Evolutionary conservation across 2,888 invertebrate species (phyloP).

Genomic region (Coleophora flavipennella): DNA sequence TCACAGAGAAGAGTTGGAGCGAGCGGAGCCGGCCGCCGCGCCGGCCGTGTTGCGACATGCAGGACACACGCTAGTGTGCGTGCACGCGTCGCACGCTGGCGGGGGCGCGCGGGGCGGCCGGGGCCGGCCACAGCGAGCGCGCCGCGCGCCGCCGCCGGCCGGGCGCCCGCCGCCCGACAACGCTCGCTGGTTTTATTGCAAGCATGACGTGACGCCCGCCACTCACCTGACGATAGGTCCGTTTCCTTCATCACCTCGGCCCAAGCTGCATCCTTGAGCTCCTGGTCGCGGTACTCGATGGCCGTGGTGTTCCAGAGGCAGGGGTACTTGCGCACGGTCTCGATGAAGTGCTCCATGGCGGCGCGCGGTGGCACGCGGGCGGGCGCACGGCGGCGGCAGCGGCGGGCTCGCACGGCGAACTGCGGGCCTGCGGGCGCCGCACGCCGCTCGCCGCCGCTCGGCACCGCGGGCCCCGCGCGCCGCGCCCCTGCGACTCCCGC

Average conservation of each 20-base stretch:
- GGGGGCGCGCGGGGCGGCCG: background rate
- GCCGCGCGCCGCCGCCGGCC: slow-evolving; percentile 29
- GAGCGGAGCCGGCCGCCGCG: too few relatives aligned
- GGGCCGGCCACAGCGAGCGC: slow-evolving; percentile 22
- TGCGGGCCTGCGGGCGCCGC: slow-evolving; percentile 15
- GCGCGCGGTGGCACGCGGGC: slow-evolving; percentile 8
- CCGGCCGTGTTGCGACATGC: too few relatives aligned
- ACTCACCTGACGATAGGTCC: slow-evolving; percentile 55
- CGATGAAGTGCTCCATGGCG: slow-evolving; percentile 60
- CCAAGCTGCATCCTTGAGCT: slow-evolving; percentile 66
- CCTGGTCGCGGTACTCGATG: slow-evolving; percentile 65
- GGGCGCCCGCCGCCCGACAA: slow-evolving; percentile 42
- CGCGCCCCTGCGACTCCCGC: slow-evolving; percentile 13
- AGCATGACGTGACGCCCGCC: slow-evolving; percentile 10
- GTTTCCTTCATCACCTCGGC: slow-evolving; percentile 63
- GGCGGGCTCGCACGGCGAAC: slow-evolving; percentile 18
- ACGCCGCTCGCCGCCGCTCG: slow-evolving; percentile 25
- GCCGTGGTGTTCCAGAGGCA: slow-evolving; percentile 65
- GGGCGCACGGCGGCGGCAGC: slow-evolving; percentile 17
- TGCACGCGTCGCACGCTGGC: background rate
- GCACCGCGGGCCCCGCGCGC: slow-evolving; percentile 14
- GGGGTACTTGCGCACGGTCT: slow-evolving; percentile 57
- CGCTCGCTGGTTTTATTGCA: slow-evolving; percentile 57
- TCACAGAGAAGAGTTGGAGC: too few relatives aligned
- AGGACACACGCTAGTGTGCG: background rate